Conservation (phyloP, 2,113 vertebrate species). For the Pachyramphus minor region DNA sequence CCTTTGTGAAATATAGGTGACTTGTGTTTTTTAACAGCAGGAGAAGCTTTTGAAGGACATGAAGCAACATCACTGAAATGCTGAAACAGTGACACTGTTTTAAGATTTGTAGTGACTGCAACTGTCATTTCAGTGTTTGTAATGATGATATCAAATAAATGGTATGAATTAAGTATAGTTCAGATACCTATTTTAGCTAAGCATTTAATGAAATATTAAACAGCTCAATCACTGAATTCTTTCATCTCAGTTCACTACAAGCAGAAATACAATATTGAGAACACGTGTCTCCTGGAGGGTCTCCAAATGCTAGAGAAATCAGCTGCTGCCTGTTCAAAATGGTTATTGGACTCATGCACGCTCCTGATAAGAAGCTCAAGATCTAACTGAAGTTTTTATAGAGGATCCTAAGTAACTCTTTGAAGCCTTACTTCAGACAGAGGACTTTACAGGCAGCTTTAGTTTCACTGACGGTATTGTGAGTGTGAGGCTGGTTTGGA, state of each 20-base stretch:
- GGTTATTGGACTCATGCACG: not conserved
- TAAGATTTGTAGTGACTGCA: not conserved
- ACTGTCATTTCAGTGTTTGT: conserved; percentile 5
- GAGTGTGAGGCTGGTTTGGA: not conserved
- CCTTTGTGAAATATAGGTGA: not conserved
- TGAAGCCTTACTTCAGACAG: not conserved
- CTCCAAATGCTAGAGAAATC: not conserved
- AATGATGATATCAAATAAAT: not conserved
- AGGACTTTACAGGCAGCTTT: not conserved
- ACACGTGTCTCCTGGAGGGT: not conserved
- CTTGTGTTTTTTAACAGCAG: not conserved
- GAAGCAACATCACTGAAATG: not conserved
- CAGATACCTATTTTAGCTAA: not conserved
- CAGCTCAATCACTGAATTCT: not conserved
- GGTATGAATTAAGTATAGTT: not conserved
- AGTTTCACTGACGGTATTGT: not conserved
- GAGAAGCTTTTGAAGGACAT: not conserved
- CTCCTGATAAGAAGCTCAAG: not conserved
- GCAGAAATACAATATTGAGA: not conserved
- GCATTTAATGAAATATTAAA: conserved; percentile 8
- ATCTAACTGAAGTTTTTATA: not conserved
- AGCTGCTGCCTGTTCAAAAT: not conserved
- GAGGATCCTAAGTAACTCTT: not conserved
- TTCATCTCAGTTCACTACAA: not conserved
- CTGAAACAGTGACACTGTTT: not conserved